Evolutionary conservation across 2,888 invertebrate genomes (phyloP).

Genomic region (Vannuccia rotundouncinata): DNA sequence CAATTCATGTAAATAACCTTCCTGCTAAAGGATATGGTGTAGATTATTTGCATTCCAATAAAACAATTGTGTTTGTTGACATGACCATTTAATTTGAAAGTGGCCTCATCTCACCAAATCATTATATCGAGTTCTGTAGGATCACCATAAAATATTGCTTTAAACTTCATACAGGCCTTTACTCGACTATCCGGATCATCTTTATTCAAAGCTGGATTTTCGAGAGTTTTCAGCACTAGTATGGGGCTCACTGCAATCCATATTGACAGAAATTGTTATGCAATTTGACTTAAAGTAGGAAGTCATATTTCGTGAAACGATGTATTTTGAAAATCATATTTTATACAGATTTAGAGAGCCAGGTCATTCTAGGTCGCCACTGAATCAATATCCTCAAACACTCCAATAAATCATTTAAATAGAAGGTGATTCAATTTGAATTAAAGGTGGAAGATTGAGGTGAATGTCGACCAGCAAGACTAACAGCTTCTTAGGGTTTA

Average conservation of each 20-base stretch:
- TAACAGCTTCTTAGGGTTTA: too few species aligned
- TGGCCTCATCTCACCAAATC: constrained; percentile 8
- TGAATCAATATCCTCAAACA: too few species aligned
- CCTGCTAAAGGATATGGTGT: neutral
- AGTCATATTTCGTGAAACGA: too few species aligned
- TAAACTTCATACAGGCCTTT: neutral
- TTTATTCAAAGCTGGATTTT: neutral
- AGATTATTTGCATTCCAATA: neutral
- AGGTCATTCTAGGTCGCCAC: too few species aligned
- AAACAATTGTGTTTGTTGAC: neutral
- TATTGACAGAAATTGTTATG: constrained; percentile 21
- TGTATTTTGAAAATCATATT: too few species aligned
- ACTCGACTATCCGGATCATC: too few species aligned
- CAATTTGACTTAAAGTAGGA: too few species aligned
- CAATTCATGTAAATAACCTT: neutral
- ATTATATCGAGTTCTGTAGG: neutral
- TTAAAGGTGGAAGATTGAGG: too few species aligned
- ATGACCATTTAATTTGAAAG: constrained; percentile 19
- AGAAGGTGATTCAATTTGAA: too few species aligned
- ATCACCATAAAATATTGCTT: neutral
- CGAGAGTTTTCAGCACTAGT: neutral
- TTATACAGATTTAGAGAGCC: too few species aligned
- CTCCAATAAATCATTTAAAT: too few species aligned
- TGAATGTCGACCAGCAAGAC: too few species aligned
- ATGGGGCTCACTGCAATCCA: neutral